These are phyloP conservation scores for Candoia aspera DNA, from an alignment of 2,113 vertebrate species.

Conservation along the genomic window DNA sequence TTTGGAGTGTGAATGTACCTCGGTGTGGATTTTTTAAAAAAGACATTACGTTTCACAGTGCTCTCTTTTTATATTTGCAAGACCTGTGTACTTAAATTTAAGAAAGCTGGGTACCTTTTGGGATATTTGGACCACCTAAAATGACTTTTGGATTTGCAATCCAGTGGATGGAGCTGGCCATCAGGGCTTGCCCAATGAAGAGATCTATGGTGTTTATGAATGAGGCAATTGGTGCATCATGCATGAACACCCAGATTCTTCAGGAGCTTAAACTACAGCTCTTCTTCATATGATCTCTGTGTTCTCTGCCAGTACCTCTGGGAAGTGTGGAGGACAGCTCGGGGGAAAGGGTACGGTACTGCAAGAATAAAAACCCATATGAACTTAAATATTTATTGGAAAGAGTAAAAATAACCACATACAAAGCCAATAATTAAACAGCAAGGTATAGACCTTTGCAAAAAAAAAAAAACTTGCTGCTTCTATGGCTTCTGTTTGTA, in stretches of 20 bases:
- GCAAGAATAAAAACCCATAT: not conserved
- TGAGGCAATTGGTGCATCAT: constrained; percentile 18
- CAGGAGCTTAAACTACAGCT: not conserved
- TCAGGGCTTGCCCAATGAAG: not conserved
- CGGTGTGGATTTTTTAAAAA: not conserved
- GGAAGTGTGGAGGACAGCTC: not conserved
- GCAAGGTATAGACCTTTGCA: not conserved
- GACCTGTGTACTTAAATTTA: no score
- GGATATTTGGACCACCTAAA: not conserved
- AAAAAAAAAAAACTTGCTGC: not conserved
- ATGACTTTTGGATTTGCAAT: not conserved
- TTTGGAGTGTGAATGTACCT: not conserved
- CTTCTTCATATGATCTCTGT: not conserved
- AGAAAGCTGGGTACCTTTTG: not conserved
- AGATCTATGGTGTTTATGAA: not conserved
- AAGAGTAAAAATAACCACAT: not conserved
- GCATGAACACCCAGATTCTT: not conserved
- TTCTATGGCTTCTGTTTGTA: not conserved
- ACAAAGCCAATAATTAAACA: not conserved
- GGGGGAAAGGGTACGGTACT: not conserved
- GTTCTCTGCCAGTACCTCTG: not conserved
- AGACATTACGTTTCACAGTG: no score
- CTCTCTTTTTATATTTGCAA: not conserved
- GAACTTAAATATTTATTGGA: not conserved
- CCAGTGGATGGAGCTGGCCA: not conserved